phyloP scores from a whole-genome alignment of 2,113 vertebrate genomes.

The Chaenocephalus aceratus region DNA sequence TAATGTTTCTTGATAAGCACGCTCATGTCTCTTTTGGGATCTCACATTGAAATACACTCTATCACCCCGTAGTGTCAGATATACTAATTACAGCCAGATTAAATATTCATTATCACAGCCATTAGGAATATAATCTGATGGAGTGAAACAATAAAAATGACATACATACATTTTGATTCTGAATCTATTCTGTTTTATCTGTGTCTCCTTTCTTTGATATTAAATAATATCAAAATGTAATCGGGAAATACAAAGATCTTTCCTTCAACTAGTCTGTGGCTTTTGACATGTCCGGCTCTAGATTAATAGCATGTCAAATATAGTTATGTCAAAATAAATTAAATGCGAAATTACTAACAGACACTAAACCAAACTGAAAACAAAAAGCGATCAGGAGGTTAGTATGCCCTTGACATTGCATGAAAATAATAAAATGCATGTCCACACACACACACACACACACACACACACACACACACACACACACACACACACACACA shows the following conservation, averaged over 20 bases:
- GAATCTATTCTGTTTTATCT: constrained; percentile 20
- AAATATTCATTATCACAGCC: constrained; percentile 56
- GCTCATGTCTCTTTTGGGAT: neutral
- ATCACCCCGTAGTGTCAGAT: constrained; percentile 14
- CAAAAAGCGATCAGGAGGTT: neutral
- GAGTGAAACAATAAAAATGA: constrained; percentile 18
- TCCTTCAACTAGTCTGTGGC: neutral
- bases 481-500: too few species aligned
- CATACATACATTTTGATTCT: constrained; percentile 13
- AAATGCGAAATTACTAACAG: neutral
- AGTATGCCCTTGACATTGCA: constrained; percentile 23
- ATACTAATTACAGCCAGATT: constrained; percentile 37
- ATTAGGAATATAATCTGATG: constrained; percentile 53
- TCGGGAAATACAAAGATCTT: neutral
- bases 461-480: too few species aligned
- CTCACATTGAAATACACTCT: constrained; percentile 11
- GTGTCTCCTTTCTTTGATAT: constrained; percentile 4
- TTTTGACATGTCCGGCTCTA: neutral
- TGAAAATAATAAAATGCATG: constrained; percentile 51
- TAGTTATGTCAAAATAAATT: neutral
- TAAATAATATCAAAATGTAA: constrained; percentile 9
- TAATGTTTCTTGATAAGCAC: neutral
- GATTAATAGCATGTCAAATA: neutral
- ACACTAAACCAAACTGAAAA: neutral
- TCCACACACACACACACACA: neutral